A percentile compares a stretch with the other conserved stretches of the same genome.
Conservation (phyloP, 2,888 invertebrate genomes). For the Scaptodrosophila latifasciaeformis region DNA sequence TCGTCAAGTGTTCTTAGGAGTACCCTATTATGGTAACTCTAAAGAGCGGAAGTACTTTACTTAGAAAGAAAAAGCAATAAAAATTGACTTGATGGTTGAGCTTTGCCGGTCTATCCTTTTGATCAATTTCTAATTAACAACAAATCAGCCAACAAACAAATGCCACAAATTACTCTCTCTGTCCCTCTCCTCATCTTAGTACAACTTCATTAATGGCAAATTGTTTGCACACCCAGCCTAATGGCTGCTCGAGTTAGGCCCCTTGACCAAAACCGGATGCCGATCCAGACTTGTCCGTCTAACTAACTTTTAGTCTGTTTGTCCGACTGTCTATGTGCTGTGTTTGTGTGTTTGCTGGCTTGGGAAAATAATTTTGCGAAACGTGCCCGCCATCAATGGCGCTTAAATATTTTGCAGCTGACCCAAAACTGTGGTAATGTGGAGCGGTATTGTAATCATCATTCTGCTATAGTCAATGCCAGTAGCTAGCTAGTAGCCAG, state of each 20-base stretch:
- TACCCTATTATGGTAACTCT: too few species aligned
- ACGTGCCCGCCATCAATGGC: constrained; percentile 33
- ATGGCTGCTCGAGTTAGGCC: constrained; percentile 3
- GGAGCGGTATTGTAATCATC: constrained; percentile 9
- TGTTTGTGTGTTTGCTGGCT: constrained; percentile 7
- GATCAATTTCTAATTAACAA: constrained; percentile 46
- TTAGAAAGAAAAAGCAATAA: too few species aligned
- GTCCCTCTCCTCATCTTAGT: too few species aligned
- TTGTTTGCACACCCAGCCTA: constrained; percentile 11
- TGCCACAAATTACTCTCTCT: constrained; percentile 32
- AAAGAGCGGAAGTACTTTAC: too few species aligned
- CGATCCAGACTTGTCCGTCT: not conserved
- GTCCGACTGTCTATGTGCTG: not conserved
- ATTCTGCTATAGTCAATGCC: constrained; percentile 34
- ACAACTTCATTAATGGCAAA: constrained; percentile 25
- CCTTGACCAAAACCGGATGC: constrained; percentile 39
- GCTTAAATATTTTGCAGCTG: constrained; percentile 37
- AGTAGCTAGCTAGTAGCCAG: constrained; percentile 37
- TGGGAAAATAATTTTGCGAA: constrained; percentile 45
- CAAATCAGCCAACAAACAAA: constrained; percentile 8
- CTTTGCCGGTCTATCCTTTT: constrained; percentile 40
- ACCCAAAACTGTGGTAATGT: not conserved
- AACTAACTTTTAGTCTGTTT: not conserved
- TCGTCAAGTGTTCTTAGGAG: too few species aligned
- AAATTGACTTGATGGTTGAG: not conserved